Conservation (phyloP, 2,113 vertebrate genomes). For the mouse (Mus musculus) region GRCm39 chr4:133058501-133059000, state of each 20-base stretch:
- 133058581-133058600: slow-evolving; percentile 18
- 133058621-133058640: background rate
- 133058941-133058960: slow-evolving; percentile 32
- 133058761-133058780: slow-evolving; percentile 40
- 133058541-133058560: background rate
- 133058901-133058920: background rate
- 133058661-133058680: background rate
- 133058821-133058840: slow-evolving; percentile 13
- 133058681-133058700: background rate
- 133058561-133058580: slow-evolving; percentile 35
- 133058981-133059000: slow-evolving; percentile 10
- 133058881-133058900: background rate
- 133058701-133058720: slow-evolving; percentile 57
- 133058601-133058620: background rate
- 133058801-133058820: background rate
- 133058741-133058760: slow-evolving; percentile 61
- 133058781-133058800: slow-evolving; percentile 47
- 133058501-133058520: background rate
- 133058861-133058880: background rate
- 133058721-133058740: slow-evolving; percentile 71
- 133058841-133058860: slow-evolving; percentile 56
- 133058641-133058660: slow-evolving; percentile 20
- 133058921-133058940: background rate
- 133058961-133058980: slow-evolving; percentile 24
- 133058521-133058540: background rate